Conservation (phyloP, 2,113 vertebrate genomes). For the Ia io region DNA sequence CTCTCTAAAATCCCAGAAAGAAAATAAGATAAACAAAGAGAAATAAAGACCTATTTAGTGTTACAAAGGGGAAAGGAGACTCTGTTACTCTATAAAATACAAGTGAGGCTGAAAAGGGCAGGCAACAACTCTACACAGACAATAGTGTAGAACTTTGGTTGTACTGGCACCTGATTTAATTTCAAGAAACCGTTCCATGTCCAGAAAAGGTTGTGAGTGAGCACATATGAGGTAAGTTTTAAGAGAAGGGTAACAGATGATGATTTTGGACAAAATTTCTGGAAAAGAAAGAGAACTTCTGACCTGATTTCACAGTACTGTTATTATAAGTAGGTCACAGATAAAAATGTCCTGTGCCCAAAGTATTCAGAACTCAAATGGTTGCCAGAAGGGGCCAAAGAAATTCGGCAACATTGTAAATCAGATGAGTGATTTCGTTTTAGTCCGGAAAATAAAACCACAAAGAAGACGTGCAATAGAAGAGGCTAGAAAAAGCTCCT, state of each 20-base stretch:
- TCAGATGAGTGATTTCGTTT: neutral
- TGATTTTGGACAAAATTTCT: neutral
- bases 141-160: neutral
- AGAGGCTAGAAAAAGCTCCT: neutral
- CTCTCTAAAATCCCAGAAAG: neutral
- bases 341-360: conserved; percentile 4
- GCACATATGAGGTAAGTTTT: neutral
- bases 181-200: neutral
- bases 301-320: conserved; percentile 1
- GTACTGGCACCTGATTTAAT: neutral
- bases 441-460: neutral
- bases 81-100: neutral
- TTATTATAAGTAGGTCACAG: conserved; percentile 23
- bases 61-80: neutral
- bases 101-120: neutral
- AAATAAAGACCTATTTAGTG: neutral
- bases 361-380: neutral
- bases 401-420: neutral
- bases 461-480: neutral
- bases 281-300: conserved; percentile 33
- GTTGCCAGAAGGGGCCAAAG: neutral
- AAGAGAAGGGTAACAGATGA: neutral
- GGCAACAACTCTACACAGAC: neutral
- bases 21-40: neutral
- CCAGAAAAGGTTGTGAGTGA: neutral